Conservation (phyloP, 1,140 invertebrate genomes). For the Diabrotica virgifera region DNA sequence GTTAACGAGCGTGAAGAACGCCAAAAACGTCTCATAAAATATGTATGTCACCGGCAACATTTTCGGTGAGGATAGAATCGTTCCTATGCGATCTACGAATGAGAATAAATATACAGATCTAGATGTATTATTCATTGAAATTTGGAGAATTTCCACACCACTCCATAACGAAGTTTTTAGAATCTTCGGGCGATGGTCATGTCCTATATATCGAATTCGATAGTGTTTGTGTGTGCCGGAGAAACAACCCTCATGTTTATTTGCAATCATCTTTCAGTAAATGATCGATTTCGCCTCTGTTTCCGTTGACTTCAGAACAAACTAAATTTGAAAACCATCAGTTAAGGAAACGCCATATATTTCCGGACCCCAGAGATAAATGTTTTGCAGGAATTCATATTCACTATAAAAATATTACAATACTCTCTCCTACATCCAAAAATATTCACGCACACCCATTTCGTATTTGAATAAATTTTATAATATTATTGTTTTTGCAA, state of each 20-base stretch:
- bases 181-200: background rate
- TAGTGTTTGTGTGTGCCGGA: background rate
- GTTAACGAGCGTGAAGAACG: slow-evolving; percentile 1
- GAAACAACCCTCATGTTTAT: background rate
- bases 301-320: background rate
- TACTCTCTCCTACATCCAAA: too few species aligned
- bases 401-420: too few species aligned
- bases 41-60: background rate
- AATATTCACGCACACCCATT: too few species aligned
- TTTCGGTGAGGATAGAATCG: background rate
- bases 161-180: background rate
- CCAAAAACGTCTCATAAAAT: slow-evolving; percentile 1
- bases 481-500: too few species aligned
- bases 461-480: too few species aligned
- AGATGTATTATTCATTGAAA: background rate
- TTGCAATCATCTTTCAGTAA: background rate
- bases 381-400: too few species aligned
- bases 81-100: background rate
- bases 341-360: too few species aligned
- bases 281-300: background rate
- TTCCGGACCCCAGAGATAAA: too few species aligned
- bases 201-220: background rate
- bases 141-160: background rate
- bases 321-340: background rate
- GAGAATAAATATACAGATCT: background rate